These are phyloP conservation scores for Chrysolina oricalcia DNA, from an alignment of 2,888 invertebrate genomes.

Conservation along the genomic window DNA sequence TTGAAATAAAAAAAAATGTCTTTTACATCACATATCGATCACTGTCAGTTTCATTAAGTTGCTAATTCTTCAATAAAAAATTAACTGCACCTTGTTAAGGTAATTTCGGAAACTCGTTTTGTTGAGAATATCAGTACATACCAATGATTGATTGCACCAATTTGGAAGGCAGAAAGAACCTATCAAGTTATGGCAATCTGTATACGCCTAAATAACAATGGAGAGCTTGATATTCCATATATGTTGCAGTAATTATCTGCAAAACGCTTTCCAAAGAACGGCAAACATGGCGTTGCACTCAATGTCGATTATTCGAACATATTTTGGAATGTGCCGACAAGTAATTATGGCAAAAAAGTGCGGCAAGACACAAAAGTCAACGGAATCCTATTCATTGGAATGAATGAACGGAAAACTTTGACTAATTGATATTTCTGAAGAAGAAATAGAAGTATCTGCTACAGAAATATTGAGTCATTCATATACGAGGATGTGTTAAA, in stretches of 20 bases:
- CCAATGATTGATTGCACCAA: slow-evolving; percentile 12
- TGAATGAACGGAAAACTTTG: too few species aligned
- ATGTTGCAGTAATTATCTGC: neutral
- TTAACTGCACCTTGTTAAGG: neutral
- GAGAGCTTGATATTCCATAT: slow-evolving; percentile 10
- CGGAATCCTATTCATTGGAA: too few species aligned
- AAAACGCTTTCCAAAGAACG: neutral
- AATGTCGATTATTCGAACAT: neutral
- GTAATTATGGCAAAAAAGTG: neutral
- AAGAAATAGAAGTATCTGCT: too few species aligned
- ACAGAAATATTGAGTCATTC: too few species aligned
- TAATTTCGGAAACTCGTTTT: neutral
- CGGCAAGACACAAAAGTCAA: neutral
- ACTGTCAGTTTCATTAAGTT: neutral
- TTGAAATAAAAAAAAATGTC: too few species aligned
- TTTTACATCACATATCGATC: neutral
- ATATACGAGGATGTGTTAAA: too few species aligned
- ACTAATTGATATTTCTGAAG: too few species aligned
- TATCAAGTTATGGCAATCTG: slow-evolving; percentile 14
- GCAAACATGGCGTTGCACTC: neutral
- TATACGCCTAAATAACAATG: slow-evolving; percentile 17
- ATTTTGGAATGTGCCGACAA: neutral
- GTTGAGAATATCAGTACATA: slow-evolving; percentile 1
- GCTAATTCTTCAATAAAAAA: neutral
- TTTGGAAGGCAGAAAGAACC: neutral